These are phyloP conservation scores for Pomatorhinus ruficollis DNA, from an alignment of 2,113 vertebrate species.

Conservation along the genomic window DNA sequence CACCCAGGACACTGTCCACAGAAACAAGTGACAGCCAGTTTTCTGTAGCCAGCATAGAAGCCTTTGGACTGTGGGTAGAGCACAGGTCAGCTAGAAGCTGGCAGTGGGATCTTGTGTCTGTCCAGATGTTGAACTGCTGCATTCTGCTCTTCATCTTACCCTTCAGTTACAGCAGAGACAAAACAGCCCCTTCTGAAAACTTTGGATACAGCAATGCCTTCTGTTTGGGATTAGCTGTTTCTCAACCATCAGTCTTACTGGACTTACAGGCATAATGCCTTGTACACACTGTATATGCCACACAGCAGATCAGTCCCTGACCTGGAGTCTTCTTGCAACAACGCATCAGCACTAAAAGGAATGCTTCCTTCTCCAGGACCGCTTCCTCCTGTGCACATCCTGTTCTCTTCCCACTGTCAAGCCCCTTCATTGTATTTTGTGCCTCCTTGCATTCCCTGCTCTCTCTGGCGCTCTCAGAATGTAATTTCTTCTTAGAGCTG, in stretches of 20 bases:
- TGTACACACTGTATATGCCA: fast-evolving
- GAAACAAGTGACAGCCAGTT: neutral
- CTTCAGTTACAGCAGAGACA: neutral
- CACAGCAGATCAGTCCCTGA: neutral
- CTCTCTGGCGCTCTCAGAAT: neutral
- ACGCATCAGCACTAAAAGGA: neutral
- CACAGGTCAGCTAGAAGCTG: neutral
- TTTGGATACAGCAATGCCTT: neutral
- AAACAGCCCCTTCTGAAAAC: neutral
- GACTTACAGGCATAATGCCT: neutral
- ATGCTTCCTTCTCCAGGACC: neutral
- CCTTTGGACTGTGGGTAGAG: neutral
- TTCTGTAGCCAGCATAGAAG: neutral
- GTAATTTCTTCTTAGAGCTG: neutral
- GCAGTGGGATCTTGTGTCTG: neutral
- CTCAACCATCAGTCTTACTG: neutral
- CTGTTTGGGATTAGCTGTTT: neutral
- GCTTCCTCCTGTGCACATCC: neutral
- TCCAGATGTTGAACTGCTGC: neutral
- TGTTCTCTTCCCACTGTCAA: neutral
- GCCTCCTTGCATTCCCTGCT: neutral
- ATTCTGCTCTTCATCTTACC: neutral
- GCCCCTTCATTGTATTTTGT: neutral
- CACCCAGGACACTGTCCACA: neutral
- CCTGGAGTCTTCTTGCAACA: neutral